phyloP scores from a whole-genome alignment of 2,113 vertebrate species.

The Corythornis cristatus region DNA sequence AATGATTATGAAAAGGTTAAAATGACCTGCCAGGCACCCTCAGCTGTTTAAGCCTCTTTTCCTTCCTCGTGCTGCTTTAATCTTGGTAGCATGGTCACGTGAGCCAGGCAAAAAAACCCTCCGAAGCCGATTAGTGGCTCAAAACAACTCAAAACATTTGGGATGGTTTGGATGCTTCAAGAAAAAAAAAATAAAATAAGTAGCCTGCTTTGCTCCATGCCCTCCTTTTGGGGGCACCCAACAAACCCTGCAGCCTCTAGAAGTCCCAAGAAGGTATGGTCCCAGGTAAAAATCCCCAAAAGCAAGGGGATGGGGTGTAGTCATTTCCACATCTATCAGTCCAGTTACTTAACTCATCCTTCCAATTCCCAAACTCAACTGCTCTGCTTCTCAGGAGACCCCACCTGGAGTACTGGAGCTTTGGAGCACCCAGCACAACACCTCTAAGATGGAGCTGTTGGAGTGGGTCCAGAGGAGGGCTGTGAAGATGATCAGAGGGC shows the following conservation, averaged over 20 bases:
- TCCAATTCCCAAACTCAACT: neutral
- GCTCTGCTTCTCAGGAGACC: too few species aligned
- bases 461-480: too few species aligned
- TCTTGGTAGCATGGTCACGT: slow-evolving; percentile 79
- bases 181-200: neutral
- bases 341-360: neutral
- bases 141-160: slow-evolving; percentile 20
- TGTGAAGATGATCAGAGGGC: too few species aligned
- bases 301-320: neutral
- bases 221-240: neutral
- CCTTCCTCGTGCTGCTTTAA: slow-evolving; percentile 86
- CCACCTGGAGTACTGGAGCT: too few species aligned
- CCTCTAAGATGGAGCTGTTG: too few species aligned
- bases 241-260: neutral
- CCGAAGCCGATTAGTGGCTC: slow-evolving; percentile 83
- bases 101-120: slow-evolving; percentile 71
- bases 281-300: neutral
- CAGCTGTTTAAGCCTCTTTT: slow-evolving; percentile 82
- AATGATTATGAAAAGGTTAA: slow-evolving; percentile 74
- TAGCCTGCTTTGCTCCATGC: neutral
- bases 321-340: neutral
- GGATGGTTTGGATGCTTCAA: neutral
- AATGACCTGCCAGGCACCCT: slow-evolving; percentile 72
- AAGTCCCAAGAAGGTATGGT: neutral
- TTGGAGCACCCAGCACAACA: too few species aligned